Conservation (phyloP, 1,140 invertebrate genomes). For the Idris sp. region DNA sequence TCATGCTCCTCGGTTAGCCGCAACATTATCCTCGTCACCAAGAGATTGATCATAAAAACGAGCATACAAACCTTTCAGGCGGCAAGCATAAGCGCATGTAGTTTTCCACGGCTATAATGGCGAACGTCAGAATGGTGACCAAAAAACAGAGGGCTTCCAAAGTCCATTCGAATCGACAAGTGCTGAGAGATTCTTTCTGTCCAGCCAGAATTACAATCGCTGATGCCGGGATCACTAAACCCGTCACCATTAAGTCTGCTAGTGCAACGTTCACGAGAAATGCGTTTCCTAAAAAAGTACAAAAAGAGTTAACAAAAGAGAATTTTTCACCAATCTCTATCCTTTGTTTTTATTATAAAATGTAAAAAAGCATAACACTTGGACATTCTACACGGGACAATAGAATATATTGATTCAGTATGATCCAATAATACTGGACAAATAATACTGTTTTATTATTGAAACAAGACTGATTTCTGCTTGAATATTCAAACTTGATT, state of each 20-base stretch:
- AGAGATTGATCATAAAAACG: constrained; percentile 20
- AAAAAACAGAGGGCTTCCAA: constrained; percentile 83
- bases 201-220: constrained; percentile 85
- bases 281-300: constrained; percentile 86
- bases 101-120: constrained; percentile 83
- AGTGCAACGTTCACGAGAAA: constrained; percentile 88
- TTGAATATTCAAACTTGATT: too few relatives aligned
- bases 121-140: constrained; percentile 82
- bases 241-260: constrained; percentile 86
- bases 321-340: too few relatives aligned
- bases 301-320: too few relatives aligned
- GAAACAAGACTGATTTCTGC: too few relatives aligned
- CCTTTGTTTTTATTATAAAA: too few relatives aligned
- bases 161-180: constrained; percentile 84
- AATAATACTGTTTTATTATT: too few relatives aligned
- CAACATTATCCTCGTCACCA: constrained; percentile 19
- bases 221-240: constrained; percentile 84
- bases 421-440: too few relatives aligned
- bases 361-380: too few relatives aligned
- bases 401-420: too few relatives aligned
- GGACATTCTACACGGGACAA: too few relatives aligned
- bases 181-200: constrained; percentile 79
- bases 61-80: constrained; percentile 75
- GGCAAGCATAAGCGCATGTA: constrained; percentile 81
- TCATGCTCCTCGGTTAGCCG: background rate